Base-by-base conservation (phyloP, 2,113 vertebrate genomes). In the Apodemus speciosus region DNA sequence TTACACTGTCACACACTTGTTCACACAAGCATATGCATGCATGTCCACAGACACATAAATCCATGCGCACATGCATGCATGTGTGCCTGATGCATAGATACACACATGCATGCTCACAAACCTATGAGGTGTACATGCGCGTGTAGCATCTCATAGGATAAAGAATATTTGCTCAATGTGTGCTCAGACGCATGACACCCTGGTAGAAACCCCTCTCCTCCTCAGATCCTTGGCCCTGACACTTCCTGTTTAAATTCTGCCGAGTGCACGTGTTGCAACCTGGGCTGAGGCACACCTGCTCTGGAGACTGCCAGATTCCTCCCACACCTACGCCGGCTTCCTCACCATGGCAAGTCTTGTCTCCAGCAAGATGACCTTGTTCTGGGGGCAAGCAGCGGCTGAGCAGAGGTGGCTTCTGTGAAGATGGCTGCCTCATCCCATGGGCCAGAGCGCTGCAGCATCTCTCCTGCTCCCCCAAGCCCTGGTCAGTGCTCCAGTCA, bases 331-430 rank as follows among this genome's bases (percentile, higher is more conserved):
- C 18, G 5, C 8, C 20, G 5, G 56, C 62, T 56, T 27, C 11
- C 3, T 32, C 30, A n/a, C 32, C 71, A 46, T 7, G 16, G 9
- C 58, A 21, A 14, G 38, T 13, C 38, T 32, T 4, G 18, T 69
- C 40, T 49, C 30, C 8, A 15, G 49, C 1, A 9, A 13, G 30
- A 21, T 5, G 30, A 75, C 30, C 35, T 6, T 21, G 21, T 43
- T 30, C 49, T 58, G n/a, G 0, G 0, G 2, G 38, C 0, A 35
- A 14, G 25, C 15, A 2, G 4, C 5, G 20, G 40, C 73, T 13
- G 16, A 27, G 9, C 18, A 13, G 53, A 72, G 18, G 27, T 15
- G 38, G 38, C 27, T 9, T 56, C 35, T 86, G 46, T 56, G 9
- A 68, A 53, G 35, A 27, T 32, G 25, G 25, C 23, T 72, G 23